Conservation (phyloP, 2,888 invertebrate species). For the Archips xylosteana region DNA sequence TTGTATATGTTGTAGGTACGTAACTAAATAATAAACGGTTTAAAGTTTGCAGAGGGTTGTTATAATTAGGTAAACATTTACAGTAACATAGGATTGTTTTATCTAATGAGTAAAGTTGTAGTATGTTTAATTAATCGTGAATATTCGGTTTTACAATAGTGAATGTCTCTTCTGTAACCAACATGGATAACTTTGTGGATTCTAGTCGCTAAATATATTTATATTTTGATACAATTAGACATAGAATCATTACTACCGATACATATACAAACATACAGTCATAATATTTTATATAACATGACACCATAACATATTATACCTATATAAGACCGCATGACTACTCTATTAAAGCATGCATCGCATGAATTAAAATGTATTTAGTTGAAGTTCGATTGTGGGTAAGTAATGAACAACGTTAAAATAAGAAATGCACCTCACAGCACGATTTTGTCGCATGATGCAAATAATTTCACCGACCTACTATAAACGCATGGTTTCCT, state of each 20-base stretch:
- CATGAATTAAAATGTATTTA: conserved; percentile 28
- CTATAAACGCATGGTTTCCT: conserved; percentile 62
- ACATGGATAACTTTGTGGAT: conserved; percentile 4
- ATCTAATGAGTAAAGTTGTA: conserved; percentile 40
- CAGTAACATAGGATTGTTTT: conserved; percentile 66
- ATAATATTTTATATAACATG: conserved; percentile 57
- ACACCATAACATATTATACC: conserved; percentile 61
- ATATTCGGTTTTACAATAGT: conserved; percentile 60
- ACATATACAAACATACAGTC: conserved; percentile 73
- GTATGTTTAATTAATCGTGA: conserved; percentile 27
- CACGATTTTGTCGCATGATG: conserved; percentile 73
- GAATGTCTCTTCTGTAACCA: conserved; percentile 59
- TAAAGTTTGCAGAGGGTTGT: conserved; percentile 83
- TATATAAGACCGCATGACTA: conserved; percentile 49
- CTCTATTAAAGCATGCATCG: conserved; percentile 41
- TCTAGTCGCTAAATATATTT: conserved; percentile 24
- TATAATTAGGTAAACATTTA: conserved; percentile 80
- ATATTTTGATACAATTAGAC: conserved; percentile 50
- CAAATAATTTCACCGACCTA: conserved; percentile 57
- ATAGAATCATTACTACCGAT: conserved; percentile 69
- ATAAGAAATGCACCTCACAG: conserved; percentile 51
- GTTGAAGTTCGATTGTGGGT: conserved; percentile 50
- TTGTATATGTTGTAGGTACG: conserved; percentile 65
- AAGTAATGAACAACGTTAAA: conserved; percentile 54
- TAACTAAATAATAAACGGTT: conserved; percentile 69